Percentiles rank a stretch among this genome's conserved stretches.
phyloP scores from a whole-genome alignment of 2,797 vertebrate genomes.

The Coccyzus lansbergi region DNA sequence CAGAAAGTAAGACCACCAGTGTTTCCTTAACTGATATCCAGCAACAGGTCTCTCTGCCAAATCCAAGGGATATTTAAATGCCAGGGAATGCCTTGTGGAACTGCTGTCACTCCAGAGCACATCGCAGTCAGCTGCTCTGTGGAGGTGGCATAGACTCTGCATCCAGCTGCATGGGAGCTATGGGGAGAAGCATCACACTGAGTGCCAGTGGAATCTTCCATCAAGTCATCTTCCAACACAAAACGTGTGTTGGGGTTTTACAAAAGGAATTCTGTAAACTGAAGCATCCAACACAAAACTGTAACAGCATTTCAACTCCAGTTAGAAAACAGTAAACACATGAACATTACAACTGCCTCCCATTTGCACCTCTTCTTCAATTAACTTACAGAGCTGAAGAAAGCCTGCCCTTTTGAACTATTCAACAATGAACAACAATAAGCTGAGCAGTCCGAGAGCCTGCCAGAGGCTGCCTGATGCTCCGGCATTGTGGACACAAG shows the following conservation, averaged over 20 bases:
- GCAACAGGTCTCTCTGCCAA: background rate
- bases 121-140: background rate
- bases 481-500: accelerated
- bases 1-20: background rate
- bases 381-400: background rate
- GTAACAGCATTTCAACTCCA: background rate
- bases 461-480: background rate
- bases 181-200: background rate
- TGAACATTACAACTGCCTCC: background rate
- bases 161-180: background rate
- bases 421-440: background rate
- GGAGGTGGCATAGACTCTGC: background rate
- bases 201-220: background rate
- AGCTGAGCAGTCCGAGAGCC: background rate
- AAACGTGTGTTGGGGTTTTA: accelerated
- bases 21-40: background rate
- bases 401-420: background rate
- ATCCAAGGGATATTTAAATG: background rate
- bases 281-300: background rate
- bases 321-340: background rate
- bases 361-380: background rate
- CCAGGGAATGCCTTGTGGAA: background rate
- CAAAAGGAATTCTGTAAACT: background rate
- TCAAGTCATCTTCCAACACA: background rate
- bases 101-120: background rate